Base-by-base conservation (phyloP, 2,113 vertebrate genomes). In the Lycocorax pyrrhopterus region DNA sequence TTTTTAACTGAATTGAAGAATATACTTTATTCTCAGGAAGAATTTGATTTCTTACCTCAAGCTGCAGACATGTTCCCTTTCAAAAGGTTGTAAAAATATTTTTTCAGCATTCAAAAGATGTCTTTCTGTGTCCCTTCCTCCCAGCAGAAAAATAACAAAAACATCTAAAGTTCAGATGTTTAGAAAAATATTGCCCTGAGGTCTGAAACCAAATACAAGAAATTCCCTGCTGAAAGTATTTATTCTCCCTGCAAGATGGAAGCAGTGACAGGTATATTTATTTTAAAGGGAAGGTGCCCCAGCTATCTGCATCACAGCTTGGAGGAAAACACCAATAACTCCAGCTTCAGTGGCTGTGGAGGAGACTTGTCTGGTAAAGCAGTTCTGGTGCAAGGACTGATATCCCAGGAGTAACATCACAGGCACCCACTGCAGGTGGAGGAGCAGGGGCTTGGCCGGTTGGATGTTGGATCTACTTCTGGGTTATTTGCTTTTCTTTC, bases 31-130 rank as follows among this genome's bases (percentile, higher is more conserved):
- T 92, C 52, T 85, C 47, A 59, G 64, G 13, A 84, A 92, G 60
- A 88, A 60, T 84, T 74, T 93, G 15, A 71, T 92, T 94, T 90
- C n/a, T 82, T 80, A 92, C 85, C 64, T 94, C 68, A 86, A 89
- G 52, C 66, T 82, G 52, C 55, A 90, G 76, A 75, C 12, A 23
- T 84, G 26, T 49, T 93, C 18, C 29, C n/a, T 84, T 94, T 90
- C 56, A 86, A 94, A 92, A 96, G 43, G 29, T 67, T 74, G 58
- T 81, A 72, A 92, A 96, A 90, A 90, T 93, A 92, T 89, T 84
- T 92, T 96, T 87, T 80, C 60, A 78, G 41, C 25, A 51, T 81
- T 90, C 86, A 90, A 82, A 89, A 53, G 4, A 60, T 87, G 56
- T 44, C 64, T 92, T 93, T 93, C 72, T n/a, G 13, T 52, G 20